A percentile compares a stretch with the other conserved stretches of the same genome.
These are phyloP conservation scores for Scylla paramamosain DNA, from an alignment of 1,140 invertebrate genomes.

Conservation along the genomic window DNA sequence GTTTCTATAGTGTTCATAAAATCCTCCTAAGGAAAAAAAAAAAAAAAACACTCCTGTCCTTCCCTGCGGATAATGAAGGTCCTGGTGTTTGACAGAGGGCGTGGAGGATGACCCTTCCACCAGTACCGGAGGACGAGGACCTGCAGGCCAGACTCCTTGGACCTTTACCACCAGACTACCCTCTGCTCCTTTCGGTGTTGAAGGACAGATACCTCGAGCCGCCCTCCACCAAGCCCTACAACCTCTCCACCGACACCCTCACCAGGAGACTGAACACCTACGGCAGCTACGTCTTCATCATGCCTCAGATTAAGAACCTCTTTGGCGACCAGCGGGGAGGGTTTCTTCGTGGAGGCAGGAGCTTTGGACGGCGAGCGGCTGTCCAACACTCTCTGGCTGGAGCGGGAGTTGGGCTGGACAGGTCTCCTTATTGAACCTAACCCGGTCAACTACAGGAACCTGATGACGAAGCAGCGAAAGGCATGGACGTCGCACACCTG, in stretches of 20 bases:
- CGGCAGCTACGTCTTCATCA: conserved; percentile 29
- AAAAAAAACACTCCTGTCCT: background rate
- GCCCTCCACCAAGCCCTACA: conserved; percentile 45
- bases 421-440: conserved; percentile 76
- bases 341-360: conserved; percentile 67
- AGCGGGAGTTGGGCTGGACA: conserved; percentile 71
- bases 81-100: background rate
- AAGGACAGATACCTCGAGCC: background rate
- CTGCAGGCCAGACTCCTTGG: background rate
- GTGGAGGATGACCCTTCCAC: background rate
- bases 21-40: background rate
- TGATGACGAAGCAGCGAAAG: conserved; percentile 65
- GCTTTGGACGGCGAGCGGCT: conserved; percentile 60
- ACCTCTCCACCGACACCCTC: conserved; percentile 35
- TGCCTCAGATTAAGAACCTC: background rate
- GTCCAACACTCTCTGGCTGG: conserved; percentile 77
- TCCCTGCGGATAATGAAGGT: background rate
- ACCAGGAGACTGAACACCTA: background rate
- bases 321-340: conserved; percentile 25
- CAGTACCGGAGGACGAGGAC: background rate
- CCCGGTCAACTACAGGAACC: conserved; percentile 41
- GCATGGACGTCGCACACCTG: conserved; percentile 70
- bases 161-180: background rate
- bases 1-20: too few species aligned
- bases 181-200: background rate